These are phyloP conservation scores for Sprattus sprattus DNA, from an alignment of 2,113 vertebrate genomes.

Conservation along the genomic window DNA sequence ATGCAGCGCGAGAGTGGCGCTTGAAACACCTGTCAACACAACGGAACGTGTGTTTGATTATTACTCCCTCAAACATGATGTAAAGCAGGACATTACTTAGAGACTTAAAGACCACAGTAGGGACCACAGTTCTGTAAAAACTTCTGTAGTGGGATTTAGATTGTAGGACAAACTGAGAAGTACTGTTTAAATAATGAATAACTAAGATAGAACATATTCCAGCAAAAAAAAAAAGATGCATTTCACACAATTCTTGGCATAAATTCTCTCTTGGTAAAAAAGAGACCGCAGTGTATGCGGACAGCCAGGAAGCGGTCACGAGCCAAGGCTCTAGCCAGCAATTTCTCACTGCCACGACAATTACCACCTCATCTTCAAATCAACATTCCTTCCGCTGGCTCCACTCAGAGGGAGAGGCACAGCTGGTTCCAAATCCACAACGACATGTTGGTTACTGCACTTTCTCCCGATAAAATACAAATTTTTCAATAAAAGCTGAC, in stretches of 20 bases:
- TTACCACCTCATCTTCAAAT: slow-evolving; percentile 4
- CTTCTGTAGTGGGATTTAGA: not conserved
- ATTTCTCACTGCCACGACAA: not conserved
- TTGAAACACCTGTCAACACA: slow-evolving; percentile 82
- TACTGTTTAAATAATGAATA: not conserved
- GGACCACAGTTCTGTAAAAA: not conserved
- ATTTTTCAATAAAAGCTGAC: not conserved
- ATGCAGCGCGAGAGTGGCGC: slow-evolving; percentile 86
- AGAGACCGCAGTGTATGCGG: not conserved
- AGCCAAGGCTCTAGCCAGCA: not conserved
- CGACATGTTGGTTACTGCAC: not conserved
- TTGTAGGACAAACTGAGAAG: not conserved
- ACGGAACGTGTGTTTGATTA: slow-evolving; percentile 4
- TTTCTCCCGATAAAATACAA: not conserved
- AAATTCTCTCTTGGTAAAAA: not conserved
- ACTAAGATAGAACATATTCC: not conserved
- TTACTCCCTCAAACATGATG: not conserved
- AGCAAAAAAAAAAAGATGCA: not conserved
- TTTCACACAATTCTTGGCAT: not conserved
- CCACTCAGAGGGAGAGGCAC: not conserved
- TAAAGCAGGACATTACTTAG: not conserved
- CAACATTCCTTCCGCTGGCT: not conserved
- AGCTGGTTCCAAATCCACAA: not conserved
- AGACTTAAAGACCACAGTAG: not conserved
- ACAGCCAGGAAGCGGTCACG: not conserved